phyloP scores from a whole-genome alignment of 2,797 vertebrate species.

The Protonibea diacanthus region DNA sequence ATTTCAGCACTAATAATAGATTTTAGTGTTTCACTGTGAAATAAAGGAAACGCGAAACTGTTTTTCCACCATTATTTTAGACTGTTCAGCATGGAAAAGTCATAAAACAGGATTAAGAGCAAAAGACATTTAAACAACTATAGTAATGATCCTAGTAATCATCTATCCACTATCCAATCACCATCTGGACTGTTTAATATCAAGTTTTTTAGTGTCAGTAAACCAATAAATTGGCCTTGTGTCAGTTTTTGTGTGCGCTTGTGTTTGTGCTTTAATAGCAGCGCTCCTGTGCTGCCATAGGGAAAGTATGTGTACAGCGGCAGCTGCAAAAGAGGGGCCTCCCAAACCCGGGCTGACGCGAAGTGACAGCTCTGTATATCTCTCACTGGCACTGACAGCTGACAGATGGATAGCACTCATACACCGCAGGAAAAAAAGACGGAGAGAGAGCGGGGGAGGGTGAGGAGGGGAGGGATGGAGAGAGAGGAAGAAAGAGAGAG shows the following conservation, averaged over 20 bases:
- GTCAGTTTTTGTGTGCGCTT: slow-evolving; percentile 28
- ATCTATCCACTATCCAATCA: not conserved
- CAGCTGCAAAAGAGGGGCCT: slow-evolving; percentile 93
- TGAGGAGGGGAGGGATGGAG: slow-evolving; percentile 38
- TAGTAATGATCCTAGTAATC: not conserved
- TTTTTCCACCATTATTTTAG: not conserved
- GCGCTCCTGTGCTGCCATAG: slow-evolving; percentile 86
- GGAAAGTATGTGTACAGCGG: slow-evolving; percentile 88
- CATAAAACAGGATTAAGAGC: not conserved
- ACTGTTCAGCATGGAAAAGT: not conserved
- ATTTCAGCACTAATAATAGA: not conserved
- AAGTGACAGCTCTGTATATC: slow-evolving; percentile 97
- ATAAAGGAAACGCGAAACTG: slow-evolving; percentile 1
- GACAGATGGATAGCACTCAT: slow-evolving; percentile 99
- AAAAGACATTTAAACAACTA: slow-evolving; percentile 1
- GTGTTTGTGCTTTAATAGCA: slow-evolving; percentile 63
- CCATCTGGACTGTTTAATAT: slow-evolving; percentile 7
- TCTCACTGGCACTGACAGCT: slow-evolving; percentile 97
- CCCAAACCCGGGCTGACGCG: slow-evolving; percentile 91
- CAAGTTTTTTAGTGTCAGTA: slow-evolving; percentile 17
- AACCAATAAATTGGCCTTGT: slow-evolving; percentile 2
- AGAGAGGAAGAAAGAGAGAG: slow-evolving; percentile 43
- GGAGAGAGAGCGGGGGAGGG: slow-evolving; percentile 44
- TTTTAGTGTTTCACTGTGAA: not conserved
- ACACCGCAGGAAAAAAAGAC: slow-evolving; percentile 89